Percentiles rank a stretch among this genome's conserved stretches.
These are phyloP conservation scores for Astropecten irregularis DNA, from an alignment of 53 echinoderm and acorn worm species.

Conservation along the genomic window DNA sequence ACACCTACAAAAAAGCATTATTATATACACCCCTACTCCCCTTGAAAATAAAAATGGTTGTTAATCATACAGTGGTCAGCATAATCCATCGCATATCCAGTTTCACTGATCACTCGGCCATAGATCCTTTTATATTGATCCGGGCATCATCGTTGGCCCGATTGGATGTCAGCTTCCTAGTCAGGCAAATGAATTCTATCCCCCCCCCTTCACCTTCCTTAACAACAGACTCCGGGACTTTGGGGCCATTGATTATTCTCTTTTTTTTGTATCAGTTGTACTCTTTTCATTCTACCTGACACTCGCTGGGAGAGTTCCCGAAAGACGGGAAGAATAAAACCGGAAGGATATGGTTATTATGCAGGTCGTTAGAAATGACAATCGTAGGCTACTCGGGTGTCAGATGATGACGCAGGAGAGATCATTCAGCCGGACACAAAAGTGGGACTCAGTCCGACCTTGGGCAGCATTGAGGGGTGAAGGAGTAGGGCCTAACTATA, in stretches of 20 bases:
- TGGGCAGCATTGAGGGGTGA: no score
- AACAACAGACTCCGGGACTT: no score
- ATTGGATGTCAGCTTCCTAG: constrained; percentile 22
- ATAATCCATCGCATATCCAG: not conserved
- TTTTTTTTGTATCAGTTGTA: no score
- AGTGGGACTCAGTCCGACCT: not conserved
- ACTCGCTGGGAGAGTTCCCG: no score
- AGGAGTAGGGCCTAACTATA: no score
- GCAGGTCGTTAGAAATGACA: not conserved
- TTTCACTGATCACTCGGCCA: constrained; percentile 6
- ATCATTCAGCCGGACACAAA: not conserved
- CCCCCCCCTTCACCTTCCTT: no score
- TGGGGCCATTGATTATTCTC: not conserved
- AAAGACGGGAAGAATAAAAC: not conserved
- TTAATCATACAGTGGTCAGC: not conserved
- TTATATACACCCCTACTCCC: no score
- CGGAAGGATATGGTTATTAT: not conserved
- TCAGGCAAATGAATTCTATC: constrained; percentile 3
- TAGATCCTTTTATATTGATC: constrained; percentile 36
- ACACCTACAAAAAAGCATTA: not conserved
- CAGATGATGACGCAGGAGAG: not conserved
- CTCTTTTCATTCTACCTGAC: not conserved
- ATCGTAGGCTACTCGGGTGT: not conserved
- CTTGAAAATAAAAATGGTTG: not conserved
- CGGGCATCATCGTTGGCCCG: not conserved